Evolutionary conservation across 1,140 invertebrate genomes (phyloP), one percentile per base, ranked within the genome.

Genomic region (Lerema accius): DNA sequence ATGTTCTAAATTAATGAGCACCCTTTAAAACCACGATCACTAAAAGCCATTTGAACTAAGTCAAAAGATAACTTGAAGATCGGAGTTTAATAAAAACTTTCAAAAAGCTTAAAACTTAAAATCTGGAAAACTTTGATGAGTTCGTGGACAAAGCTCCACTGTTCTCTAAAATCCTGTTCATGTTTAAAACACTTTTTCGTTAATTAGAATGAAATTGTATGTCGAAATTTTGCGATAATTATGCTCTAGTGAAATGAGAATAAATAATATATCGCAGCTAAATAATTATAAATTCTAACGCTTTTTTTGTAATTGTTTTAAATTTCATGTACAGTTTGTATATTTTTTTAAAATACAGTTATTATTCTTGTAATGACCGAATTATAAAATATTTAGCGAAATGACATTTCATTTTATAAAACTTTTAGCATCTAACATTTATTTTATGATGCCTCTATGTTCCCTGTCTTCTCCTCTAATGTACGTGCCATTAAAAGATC

Each of bases 81-180:
- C 13, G 40, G 13, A 53, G 11, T 55, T 43, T 42, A 17, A 19
- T 13, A 13, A 39, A 39, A 43, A 28, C 19, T 11, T 23, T 43
- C 39, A 43, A 55, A 55, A 55, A 40, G 39, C 19, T 43, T 13
- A 6, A 13, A 39, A 11, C 32, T 53, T 6, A 13, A 7, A 50
- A 56, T 39, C 32, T 26, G 50, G n/a, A 4, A 66, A 66, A 66
- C 59, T 67, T 67, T 48, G 53, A 63, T 63, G 42, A 60, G 55
- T 48, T 67, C 32, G 37, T 19, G 58, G 51, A 59, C 60, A 60
- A 46, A 58, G 48, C 48, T 39, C 5, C 39, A 23, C 17, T 51
- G 17, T 39, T 15, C 14, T 15, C 9, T 1, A 32, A 19, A 51
- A 51, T 50, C 14, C 14, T 16, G 15, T 45, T 45, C 42, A 45